phyloP scores from a whole-genome alignment of 1,140 invertebrate species.

The Microvelia longipes region DNA sequence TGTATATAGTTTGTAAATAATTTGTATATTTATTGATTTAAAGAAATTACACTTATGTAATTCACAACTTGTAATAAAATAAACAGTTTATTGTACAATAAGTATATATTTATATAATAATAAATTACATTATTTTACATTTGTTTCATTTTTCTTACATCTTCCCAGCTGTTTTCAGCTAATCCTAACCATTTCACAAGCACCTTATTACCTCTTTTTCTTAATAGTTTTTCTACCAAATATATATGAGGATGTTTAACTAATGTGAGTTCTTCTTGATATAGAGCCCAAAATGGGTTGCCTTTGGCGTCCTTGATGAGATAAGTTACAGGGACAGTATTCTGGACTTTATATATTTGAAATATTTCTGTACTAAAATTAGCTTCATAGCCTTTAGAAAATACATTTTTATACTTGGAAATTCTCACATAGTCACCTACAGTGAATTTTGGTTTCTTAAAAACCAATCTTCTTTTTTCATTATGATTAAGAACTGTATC shows the following conservation, averaged over 20 bases:
- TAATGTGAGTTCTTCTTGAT: conserved; percentile 6
- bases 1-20: no score
- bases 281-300: conserved; percentile 4
- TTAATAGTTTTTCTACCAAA: conserved; percentile 9
- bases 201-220: background rate
- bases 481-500: conserved; percentile 18
- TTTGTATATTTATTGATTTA: no score
- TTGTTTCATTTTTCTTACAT: background rate
- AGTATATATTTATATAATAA: no score
- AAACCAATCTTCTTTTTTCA: conserved; percentile 15
- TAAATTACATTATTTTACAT: no score
- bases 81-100: no score
- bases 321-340: background rate
- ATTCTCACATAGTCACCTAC: conserved; percentile 25
- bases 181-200: background rate
- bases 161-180: background rate
- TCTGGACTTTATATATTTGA: background rate
- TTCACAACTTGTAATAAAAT: no score
- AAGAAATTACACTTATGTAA: no score
- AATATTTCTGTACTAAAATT: conserved; percentile 22
- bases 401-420: conserved; percentile 21
- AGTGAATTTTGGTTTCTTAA: conserved; percentile 21
- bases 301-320: background rate
- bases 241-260: conserved; percentile 2
- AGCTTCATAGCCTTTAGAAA: conserved; percentile 24